Evolutionary conservation across 2,888 invertebrate species (phyloP).

Genomic region (Acleris sparsana): DNA sequence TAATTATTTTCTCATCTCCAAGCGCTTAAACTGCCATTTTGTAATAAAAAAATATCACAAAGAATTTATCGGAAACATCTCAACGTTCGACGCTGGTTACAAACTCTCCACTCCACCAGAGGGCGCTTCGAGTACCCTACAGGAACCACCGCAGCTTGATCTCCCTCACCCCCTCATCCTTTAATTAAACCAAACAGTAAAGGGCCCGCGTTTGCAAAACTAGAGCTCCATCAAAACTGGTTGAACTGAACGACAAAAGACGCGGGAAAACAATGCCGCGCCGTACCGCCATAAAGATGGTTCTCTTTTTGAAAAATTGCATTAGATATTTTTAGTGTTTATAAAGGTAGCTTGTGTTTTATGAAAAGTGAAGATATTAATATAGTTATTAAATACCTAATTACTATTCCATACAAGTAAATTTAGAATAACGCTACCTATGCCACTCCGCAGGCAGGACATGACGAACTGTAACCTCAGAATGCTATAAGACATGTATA

Average conservation of each 20-base stretch:
- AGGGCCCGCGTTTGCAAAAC: slow-evolving; percentile 43
- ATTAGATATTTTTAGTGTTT: slow-evolving; percentile 45
- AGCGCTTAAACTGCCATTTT: slow-evolving; percentile 42
- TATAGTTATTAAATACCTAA: not conserved
- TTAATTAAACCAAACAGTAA: slow-evolving; percentile 45
- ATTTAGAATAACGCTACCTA: too few relatives aligned
- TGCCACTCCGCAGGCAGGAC: too few relatives aligned
- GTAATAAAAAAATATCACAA: slow-evolving; percentile 55
- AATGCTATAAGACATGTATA: too few relatives aligned
- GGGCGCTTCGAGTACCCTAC: slow-evolving; percentile 54
- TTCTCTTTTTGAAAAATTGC: slow-evolving; percentile 50
- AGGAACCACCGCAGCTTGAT: slow-evolving; percentile 47
- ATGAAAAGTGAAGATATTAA: not conserved
- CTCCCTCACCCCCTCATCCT: slow-evolving; percentile 41
- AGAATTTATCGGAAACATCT: slow-evolving; percentile 73
- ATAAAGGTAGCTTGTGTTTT: slow-evolving; percentile 32
- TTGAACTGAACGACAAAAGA: slow-evolving; percentile 59
- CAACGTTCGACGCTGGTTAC: slow-evolving; percentile 48
- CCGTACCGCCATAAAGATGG: slow-evolving; percentile 50
- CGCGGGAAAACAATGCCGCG: slow-evolving; percentile 61
- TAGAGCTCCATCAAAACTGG: slow-evolving; percentile 52
- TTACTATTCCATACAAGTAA: too few relatives aligned
- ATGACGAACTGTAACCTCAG: too few relatives aligned
- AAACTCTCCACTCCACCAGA: slow-evolving; percentile 54
- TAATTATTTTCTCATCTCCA: slow-evolving; percentile 2